Evolutionary conservation across 2,113 vertebrate genomes (phyloP).

Genomic region (Vulpes lagopus): DNA sequence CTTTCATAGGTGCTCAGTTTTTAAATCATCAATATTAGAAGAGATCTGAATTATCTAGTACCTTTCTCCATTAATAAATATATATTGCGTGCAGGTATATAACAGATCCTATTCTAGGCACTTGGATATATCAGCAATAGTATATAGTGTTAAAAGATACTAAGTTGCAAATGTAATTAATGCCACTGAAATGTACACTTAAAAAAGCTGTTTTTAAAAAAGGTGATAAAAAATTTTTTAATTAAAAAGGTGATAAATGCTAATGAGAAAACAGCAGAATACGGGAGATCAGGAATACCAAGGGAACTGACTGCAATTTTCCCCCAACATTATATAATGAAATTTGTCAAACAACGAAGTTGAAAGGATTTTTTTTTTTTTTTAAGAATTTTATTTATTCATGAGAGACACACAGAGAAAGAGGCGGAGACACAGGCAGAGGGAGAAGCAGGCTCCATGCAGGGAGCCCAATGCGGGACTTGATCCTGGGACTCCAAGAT

Average conservation of each 20-base stretch:
- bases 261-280: background rate
- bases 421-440: no score
- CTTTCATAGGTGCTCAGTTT: background rate
- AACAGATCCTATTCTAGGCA: background rate
- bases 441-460: no score
- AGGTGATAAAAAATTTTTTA: background rate
- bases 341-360: background rate
- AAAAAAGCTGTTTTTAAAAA: background rate
- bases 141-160: background rate
- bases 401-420: background rate
- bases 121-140: background rate
- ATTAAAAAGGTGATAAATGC: background rate
- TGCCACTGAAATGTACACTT: background rate
- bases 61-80: background rate
- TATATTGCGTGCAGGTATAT: background rate
- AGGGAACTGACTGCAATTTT: background rate
- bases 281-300: background rate
- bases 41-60: background rate
- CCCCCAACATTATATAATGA: background rate
- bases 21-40: background rate
- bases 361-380: background rate
- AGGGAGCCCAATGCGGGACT: no score
- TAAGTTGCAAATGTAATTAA: background rate
- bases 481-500: no score
- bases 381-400: background rate